phyloP scores from a whole-genome alignment of 1,140 invertebrate species.

The Grapholita molesta region DNA sequence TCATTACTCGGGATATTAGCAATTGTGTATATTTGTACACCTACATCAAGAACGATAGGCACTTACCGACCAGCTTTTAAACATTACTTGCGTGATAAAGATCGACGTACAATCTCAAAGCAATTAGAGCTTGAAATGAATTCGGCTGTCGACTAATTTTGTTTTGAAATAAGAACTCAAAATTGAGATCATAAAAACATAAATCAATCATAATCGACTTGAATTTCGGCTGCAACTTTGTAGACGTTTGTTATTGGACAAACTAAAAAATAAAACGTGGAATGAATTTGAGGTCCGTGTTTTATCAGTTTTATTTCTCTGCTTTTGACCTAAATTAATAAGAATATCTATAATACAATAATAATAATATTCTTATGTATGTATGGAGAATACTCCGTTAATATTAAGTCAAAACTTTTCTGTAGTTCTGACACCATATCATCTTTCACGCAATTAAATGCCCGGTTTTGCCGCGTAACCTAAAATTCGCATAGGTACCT shows the following conservation, averaged over 20 bases:
- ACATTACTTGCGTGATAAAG: neutral
- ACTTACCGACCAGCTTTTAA: neutral
- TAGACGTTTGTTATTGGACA: neutral
- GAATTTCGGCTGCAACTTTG: slow-evolving; percentile 12
- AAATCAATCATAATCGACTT: slow-evolving; percentile 17
- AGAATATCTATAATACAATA: neutral
- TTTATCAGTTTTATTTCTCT: neutral
- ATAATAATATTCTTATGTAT: too few relatives aligned
- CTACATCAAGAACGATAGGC: neutral
- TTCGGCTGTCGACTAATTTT: slow-evolving; percentile 7
- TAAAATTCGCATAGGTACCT: neutral
- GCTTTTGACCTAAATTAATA: neutral
- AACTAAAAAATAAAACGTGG: neutral
- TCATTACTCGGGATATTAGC: neutral
- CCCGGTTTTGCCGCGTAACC: slow-evolving; percentile 22
- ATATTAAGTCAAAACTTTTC: neutral
- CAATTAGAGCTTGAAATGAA: slow-evolving; percentile 11
- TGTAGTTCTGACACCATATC: neutral
- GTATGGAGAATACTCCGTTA: too few relatives aligned
- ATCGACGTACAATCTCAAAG: neutral
- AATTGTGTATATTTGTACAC: neutral
- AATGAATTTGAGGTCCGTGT: neutral
- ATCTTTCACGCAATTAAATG: neutral
- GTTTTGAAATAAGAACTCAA: slow-evolving; percentile 10
- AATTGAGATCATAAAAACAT: slow-evolving; percentile 13